Base-by-base conservation (phyloP, 2,888 invertebrate genomes). In the Empis stercorea region DNA sequence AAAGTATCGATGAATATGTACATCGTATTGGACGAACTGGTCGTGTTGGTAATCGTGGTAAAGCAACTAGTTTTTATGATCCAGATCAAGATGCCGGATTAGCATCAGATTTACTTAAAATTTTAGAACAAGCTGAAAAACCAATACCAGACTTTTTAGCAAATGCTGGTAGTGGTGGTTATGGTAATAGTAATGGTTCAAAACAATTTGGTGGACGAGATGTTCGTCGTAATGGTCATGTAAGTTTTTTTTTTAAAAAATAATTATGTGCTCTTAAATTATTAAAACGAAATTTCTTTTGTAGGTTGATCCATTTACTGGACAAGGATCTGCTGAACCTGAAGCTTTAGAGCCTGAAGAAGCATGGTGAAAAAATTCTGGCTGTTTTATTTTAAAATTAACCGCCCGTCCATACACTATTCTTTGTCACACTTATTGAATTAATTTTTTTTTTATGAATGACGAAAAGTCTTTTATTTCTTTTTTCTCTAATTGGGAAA, bases 1-100 rank as follows among this genome's bases (percentile, higher is more conserved):
- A 82, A 49, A 79, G 79, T 52, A 86, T 94, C 53, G 94, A 94
- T 55, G 94, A 94, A 57, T 96, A 95, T 58, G 93, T 95, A 1
- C 96, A 96, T 67, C 75, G 95, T 48, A 92, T 96, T 55, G 96
- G 96, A 1, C 76, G 96, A 54, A 96, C 96, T 6, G 96, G 95
- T 0, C 79, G 96, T 53, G 89, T 96, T 0, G 95, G 95, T 11
- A 88, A 88, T 61, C 74, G 81, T 32, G 96, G 96, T 3, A 83
- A 77, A 53, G 86, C 95, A 0, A 82, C 91, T 0, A 89, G 91
- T 0, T 87, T 95, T 68, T 93, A 76, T 61, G 86, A 91, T 61
- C 59, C 66, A 1, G 74, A 76, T 2, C 58, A 68, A 49, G 88
- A 93, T 61, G 50, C 61, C 0, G 68, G 70, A 0, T 55, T 93